phyloP scores from a whole-genome alignment of 2,113 vertebrate genomes.

The Cyrtonyx montezumae region DNA sequence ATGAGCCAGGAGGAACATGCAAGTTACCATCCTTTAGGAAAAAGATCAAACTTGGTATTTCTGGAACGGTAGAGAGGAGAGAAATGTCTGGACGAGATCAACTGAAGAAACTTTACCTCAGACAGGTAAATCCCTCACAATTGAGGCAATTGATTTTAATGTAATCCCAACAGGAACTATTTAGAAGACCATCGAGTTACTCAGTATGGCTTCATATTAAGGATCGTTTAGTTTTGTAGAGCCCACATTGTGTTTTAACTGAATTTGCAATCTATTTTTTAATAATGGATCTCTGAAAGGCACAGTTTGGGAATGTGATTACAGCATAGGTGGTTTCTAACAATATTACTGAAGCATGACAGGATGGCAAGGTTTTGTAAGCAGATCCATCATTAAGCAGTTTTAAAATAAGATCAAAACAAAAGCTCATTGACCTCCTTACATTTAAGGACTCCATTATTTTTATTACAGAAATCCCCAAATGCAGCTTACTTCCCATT shows the following conservation, averaged over 20 bases:
- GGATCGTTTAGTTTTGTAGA: background rate
- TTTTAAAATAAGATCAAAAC: conserved; percentile 8
- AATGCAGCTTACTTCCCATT: background rate
- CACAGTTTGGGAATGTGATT: background rate
- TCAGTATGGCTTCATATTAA: background rate
- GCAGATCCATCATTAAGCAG: background rate
- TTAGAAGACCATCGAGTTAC: background rate
- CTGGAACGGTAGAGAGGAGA: background rate
- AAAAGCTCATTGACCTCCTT: background rate
- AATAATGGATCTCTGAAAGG: background rate
- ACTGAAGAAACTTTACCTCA: background rate
- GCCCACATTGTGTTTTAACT: background rate
- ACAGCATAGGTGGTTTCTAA: background rate
- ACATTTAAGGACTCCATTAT: conserved; percentile 5
- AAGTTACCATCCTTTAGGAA: background rate
- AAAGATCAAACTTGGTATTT: background rate
- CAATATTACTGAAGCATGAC: background rate
- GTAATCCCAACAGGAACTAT: background rate
- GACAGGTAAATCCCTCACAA: background rate
- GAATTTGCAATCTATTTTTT: background rate
- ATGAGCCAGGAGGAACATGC: background rate
- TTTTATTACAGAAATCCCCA: conserved; percentile 11
- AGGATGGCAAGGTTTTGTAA: background rate
- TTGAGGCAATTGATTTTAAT: background rate
- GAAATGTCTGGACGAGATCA: background rate